Conservation (phyloP, 2,797 vertebrate genomes). For the Pantherophis vulpinus region DNA sequence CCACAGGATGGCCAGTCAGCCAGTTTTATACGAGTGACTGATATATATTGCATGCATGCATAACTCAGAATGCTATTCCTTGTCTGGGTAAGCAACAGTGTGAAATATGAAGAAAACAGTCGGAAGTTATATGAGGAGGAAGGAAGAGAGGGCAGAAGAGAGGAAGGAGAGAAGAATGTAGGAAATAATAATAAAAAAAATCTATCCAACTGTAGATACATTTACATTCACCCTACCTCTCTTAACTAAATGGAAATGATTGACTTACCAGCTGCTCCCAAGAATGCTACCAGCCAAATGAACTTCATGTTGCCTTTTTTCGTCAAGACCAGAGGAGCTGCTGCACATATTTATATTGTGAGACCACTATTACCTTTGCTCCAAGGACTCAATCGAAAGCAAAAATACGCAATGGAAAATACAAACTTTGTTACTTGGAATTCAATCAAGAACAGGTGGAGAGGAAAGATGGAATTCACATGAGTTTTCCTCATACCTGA, state of each 20-base stretch:
- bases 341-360: too few species aligned
- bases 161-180: background rate
- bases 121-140: background rate
- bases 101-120: background rate
- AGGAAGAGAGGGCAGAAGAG: background rate
- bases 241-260: background rate
- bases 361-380: too few species aligned
- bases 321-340: too few species aligned
- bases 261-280: too few species aligned
- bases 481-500: too few species aligned
- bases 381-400: too few species aligned
- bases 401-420: too few species aligned
- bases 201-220: background rate
- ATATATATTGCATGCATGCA: background rate
- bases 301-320: too few species aligned
- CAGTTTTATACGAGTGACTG: background rate
- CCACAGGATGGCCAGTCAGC: background rate
- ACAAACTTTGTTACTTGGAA: too few species aligned
- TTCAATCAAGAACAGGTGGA: too few species aligned
- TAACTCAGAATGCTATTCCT: background rate
- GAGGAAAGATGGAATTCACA: too few species aligned
- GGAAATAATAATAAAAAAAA: background rate
- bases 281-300: too few species aligned
- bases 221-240: background rate
- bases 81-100: background rate